phyloP scores from a whole-genome alignment of 1,140 invertebrate species.

The Temnothorax longispinosus region DNA sequence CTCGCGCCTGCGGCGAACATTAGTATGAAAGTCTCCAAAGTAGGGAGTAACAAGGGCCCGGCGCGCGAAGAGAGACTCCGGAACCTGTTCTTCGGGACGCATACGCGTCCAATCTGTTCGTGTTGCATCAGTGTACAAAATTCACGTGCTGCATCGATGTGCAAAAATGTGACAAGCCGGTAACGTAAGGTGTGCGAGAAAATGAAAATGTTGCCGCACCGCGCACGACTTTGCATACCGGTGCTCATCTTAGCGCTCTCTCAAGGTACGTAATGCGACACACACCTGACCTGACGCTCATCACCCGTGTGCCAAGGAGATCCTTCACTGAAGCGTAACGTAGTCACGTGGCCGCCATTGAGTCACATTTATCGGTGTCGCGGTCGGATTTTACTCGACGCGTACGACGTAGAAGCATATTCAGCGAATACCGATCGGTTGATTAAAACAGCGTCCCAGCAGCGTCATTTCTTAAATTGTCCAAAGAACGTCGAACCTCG shows the following conservation, averaged over 20 bases:
- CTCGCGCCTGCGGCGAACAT: neutral
- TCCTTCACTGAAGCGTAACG: conserved; percentile 24
- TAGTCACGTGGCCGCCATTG: conserved; percentile 63
- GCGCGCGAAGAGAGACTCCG: neutral
- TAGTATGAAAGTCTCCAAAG: conserved; percentile 61
- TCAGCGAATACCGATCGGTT: neutral
- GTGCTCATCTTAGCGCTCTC: neutral
- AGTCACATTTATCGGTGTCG: conserved; percentile 60
- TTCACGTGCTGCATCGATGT: neutral
- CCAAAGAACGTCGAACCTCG: neutral
- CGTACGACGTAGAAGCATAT: neutral
- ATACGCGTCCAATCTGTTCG: neutral
- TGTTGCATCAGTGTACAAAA: neutral
- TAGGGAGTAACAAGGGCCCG: conserved; percentile 1
- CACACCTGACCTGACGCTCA: neutral
- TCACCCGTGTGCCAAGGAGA: neutral
- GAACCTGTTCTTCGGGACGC: neutral
- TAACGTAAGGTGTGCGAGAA: neutral
- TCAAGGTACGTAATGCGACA: conserved; percentile 58
- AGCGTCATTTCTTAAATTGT: neutral
- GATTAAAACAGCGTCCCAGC: neutral
- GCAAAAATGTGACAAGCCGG: conserved; percentile 25
- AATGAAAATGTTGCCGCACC: conserved; percentile 38
- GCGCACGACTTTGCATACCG: neutral
- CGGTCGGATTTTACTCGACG: conserved; percentile 19